phyloP scores from a whole-genome alignment of 2,797 vertebrate genomes.

The Amniataba percoides region DNA sequence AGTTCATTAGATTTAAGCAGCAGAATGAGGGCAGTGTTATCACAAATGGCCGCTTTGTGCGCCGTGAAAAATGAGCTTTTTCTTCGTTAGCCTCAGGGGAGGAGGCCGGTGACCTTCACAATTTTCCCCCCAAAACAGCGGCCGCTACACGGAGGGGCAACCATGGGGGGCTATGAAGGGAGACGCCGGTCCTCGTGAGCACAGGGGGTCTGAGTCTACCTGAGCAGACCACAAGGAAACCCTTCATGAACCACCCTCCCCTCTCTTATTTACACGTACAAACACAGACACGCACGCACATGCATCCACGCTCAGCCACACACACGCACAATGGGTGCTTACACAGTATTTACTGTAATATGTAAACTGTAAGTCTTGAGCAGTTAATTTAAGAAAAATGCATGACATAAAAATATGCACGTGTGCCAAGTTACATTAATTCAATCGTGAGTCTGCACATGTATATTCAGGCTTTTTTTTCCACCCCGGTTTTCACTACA shows the following conservation, averaged over 20 bases:
- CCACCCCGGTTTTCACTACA: slow-evolving; percentile 51
- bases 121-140: slow-evolving; percentile 68
- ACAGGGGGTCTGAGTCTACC: slow-evolving; percentile 75
- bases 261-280: slow-evolving; percentile 65
- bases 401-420: slow-evolving; percentile 40
- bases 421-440: slow-evolving; percentile 52
- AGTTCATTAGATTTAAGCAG: slow-evolving; percentile 73
- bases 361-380: slow-evolving; percentile 34
- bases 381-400: slow-evolving; percentile 45
- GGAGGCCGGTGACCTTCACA: slow-evolving; percentile 77
- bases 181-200: slow-evolving; percentile 64
- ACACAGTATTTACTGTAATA: slow-evolving; percentile 34
- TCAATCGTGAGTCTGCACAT: slow-evolving; percentile 32
- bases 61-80: slow-evolving; percentile 82
- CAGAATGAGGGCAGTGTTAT: slow-evolving; percentile 85
- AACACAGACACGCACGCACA: slow-evolving; percentile 49
- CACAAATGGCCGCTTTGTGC: slow-evolving; percentile 86
- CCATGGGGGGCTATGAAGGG: slow-evolving; percentile 62
- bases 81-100: slow-evolving; percentile 78
- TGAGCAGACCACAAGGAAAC: slow-evolving; percentile 80
- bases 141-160: slow-evolving; percentile 51
- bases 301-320: slow-evolving; percentile 12
- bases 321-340: slow-evolving; percentile 46
- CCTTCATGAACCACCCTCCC: slow-evolving; percentile 72
- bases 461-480: slow-evolving; percentile 10